Evolutionary conservation across 2,797 vertebrate genomes (phyloP).

Genomic region (Enoplosus armatus): DNA sequence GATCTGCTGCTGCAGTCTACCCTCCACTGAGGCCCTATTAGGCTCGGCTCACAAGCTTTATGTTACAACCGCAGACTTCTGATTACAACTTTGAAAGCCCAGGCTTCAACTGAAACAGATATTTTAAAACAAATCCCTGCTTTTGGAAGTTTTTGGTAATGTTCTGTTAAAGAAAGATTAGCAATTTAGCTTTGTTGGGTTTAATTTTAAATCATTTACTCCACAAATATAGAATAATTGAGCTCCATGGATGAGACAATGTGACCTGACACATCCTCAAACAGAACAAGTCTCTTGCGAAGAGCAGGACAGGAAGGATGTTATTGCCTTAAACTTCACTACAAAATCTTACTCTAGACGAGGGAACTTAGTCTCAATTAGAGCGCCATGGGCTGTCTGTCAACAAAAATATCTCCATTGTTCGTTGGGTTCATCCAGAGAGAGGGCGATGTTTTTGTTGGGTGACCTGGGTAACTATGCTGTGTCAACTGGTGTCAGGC

Average conservation of each 20-base stretch:
- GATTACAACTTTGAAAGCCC: slow-evolving; percentile 34
- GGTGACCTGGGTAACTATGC: slow-evolving; percentile 85
- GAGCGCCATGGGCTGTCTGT: slow-evolving; percentile 72
- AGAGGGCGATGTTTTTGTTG: slow-evolving; percentile 86
- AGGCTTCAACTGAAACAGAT: slow-evolving; percentile 8
- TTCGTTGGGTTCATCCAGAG: slow-evolving; percentile 75
- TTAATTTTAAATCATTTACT: background rate
- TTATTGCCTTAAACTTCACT: slow-evolving; percentile 78
- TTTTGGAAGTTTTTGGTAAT: slow-evolving; percentile 21
- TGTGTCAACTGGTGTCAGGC: slow-evolving; percentile 89
- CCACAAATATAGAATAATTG: background rate
- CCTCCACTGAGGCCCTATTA: slow-evolving; percentile 89
- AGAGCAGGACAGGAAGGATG: slow-evolving; percentile 71
- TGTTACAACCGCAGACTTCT: slow-evolving; percentile 46
- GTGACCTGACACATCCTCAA: slow-evolving; percentile 37
- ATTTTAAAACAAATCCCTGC: slow-evolving; percentile 21
- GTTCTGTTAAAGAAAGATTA: background rate
- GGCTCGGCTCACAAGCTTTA: slow-evolving; percentile 70
- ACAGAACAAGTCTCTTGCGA: slow-evolving; percentile 52
- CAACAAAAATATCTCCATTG: slow-evolving; percentile 83
- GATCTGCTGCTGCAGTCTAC: slow-evolving; percentile 74
- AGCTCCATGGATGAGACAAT: slow-evolving; percentile 2
- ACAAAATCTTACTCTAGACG: slow-evolving; percentile 70
- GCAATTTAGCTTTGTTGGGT: background rate
- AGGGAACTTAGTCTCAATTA: slow-evolving; percentile 78